phyloP scores from a whole-genome alignment of 1,140 invertebrate genomes.

The Sogatella furcifera region DNA sequence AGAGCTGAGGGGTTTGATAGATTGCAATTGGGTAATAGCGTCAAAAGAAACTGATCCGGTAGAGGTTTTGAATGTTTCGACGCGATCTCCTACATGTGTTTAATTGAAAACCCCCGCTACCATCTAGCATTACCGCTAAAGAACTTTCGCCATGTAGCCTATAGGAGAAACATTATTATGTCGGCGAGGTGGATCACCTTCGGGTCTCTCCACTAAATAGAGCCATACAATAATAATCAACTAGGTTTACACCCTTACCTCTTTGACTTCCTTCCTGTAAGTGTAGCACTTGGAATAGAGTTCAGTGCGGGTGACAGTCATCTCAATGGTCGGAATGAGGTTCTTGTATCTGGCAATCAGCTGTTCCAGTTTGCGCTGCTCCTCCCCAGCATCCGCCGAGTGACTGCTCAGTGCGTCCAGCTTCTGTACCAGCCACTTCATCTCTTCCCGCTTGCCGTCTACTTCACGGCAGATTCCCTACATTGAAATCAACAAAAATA shows the following conservation, averaged over 20 bases:
- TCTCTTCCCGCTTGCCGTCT: slow-evolving; percentile 78
- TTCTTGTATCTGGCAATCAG: slow-evolving; percentile 80
- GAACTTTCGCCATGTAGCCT: no score
- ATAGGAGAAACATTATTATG: no score
- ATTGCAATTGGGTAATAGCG: no score
- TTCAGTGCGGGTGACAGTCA: slow-evolving; percentile 84
- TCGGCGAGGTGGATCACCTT: no score
- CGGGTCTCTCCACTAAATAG: no score
- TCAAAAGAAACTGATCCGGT: no score
- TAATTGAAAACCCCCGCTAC: no score
- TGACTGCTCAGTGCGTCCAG: slow-evolving; percentile 75
- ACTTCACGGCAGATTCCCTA: slow-evolving; percentile 82
- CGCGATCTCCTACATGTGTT: no score
- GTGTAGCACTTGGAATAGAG: slow-evolving; percentile 86
- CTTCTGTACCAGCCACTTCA: slow-evolving; percentile 89
- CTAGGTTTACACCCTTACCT: slow-evolving; percentile 46
- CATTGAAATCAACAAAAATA: background rate
- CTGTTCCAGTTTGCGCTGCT: slow-evolving; percentile 66
- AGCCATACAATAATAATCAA: no score
- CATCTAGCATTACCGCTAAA: no score
- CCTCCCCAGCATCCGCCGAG: slow-evolving; percentile 59
- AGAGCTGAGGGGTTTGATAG: no score
- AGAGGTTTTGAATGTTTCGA: no score
- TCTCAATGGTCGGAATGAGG: slow-evolving; percentile 82
- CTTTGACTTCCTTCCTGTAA: slow-evolving; percentile 75